Percentiles rank a stretch among this genome's conserved stretches.
These are phyloP conservation scores for Triplophysa rosa DNA, from an alignment of 2,113 vertebrate genomes.

Conservation along the genomic window DNA sequence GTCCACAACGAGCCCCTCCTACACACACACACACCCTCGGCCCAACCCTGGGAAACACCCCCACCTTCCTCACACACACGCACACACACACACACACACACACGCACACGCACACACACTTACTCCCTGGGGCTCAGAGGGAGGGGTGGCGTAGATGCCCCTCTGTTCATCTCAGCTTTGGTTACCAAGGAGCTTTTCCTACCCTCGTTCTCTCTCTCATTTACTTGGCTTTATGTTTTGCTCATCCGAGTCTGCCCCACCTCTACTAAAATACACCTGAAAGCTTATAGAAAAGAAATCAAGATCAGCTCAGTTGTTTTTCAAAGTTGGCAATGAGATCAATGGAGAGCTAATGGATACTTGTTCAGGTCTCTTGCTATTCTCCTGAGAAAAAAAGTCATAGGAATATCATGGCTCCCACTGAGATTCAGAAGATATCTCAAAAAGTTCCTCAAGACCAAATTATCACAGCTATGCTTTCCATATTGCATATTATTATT, in stretches of 20 bases:
- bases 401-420: background rate
- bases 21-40: slow-evolving; percentile 60
- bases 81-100: slow-evolving; percentile 55
- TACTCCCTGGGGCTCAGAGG: slow-evolving; percentile 56
- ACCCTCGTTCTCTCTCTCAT: slow-evolving; percentile 1
- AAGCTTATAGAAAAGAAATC: background rate
- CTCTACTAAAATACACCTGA: slow-evolving; percentile 46
- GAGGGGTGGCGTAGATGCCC: slow-evolving; percentile 64
- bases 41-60: slow-evolving; percentile 63
- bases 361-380: background rate
- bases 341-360: background rate
- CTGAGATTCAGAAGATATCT: background rate
- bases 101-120: slow-evolving; percentile 35
- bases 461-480: no score
- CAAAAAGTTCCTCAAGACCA: background rate
- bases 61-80: slow-evolving; percentile 55
- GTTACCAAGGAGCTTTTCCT: slow-evolving; percentile 71
- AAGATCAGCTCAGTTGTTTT: background rate
- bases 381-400: background rate
- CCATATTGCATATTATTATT: no score
- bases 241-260: background rate
- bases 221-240: slow-evolving; percentile 1
- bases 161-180: slow-evolving; percentile 68
- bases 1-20: slow-evolving; percentile 65
- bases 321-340: background rate